A percentile compares a stretch with the other conserved stretches of the same genome.
These are phyloP conservation scores for Amphilophus citrinellus DNA, from an alignment of 2,113 vertebrate genomes.

Conservation along the genomic window DNA sequence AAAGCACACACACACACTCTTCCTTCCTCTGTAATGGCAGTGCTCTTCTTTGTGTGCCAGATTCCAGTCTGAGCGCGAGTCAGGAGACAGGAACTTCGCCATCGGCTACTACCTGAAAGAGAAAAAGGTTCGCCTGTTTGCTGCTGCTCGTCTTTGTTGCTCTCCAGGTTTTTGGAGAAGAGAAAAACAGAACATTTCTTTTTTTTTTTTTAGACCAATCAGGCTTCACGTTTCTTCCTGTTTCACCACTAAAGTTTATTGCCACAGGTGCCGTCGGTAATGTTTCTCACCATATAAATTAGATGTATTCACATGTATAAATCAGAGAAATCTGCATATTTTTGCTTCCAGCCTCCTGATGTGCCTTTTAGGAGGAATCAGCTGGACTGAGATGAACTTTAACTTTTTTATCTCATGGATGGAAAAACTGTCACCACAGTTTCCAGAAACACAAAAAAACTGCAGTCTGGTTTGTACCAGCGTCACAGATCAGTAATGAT, in stretches of 20 bases:
- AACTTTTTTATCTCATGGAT: background rate
- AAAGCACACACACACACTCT: constrained; percentile 5
- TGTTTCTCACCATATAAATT: background rate
- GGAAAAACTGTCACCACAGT: background rate
- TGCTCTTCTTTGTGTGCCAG: constrained; percentile 77
- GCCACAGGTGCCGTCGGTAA: background rate
- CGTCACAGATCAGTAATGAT: background rate
- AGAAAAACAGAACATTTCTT: background rate
- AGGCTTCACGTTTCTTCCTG: background rate
- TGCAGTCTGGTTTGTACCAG: background rate
- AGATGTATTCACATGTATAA: background rate
- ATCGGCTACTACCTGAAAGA: constrained; percentile 99
- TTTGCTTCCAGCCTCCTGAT: background rate
- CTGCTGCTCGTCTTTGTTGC: background rate
- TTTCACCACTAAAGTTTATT: background rate
- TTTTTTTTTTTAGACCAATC: background rate
- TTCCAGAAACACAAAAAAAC: background rate
- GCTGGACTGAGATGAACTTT: too few species aligned
- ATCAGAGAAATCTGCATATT: background rate
- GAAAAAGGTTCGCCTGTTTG: constrained; percentile 88
- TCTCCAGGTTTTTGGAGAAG: background rate
- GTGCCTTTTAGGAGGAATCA: background rate
- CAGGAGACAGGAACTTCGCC: constrained; percentile 97
- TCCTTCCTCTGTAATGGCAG: constrained; percentile 27
- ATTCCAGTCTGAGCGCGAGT: constrained; percentile 98